Evolutionary conservation across 1,140 invertebrate species (phyloP).

Genomic region (Microplitis mediator): DNA sequence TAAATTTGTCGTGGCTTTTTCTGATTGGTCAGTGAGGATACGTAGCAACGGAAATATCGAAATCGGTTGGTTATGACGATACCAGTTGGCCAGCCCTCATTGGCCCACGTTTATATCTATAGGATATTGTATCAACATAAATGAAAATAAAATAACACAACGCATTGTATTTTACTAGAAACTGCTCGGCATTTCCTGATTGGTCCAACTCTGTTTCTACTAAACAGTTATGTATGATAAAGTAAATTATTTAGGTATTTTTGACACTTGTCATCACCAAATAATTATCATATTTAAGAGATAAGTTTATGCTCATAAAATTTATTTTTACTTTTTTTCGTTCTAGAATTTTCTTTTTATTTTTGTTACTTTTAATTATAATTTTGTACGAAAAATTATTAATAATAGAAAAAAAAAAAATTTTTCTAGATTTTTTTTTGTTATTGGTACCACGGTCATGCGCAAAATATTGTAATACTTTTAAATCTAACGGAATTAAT

Average conservation of each 20-base stretch:
- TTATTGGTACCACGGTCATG: too few species aligned
- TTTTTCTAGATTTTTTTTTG: too few species aligned
- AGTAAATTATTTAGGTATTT: constrained; percentile 1
- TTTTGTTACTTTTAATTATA: too few species aligned
- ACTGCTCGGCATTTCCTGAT: constrained; percentile 26
- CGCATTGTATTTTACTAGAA: constrained; percentile 27
- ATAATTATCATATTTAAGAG: not conserved
- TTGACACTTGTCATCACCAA: not conserved
- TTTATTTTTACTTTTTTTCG: not conserved
- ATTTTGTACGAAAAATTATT: too few species aligned
- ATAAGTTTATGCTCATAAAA: not conserved
- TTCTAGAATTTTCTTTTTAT: too few species aligned
- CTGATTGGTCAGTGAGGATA: constrained; percentile 56
- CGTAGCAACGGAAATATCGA: constrained; percentile 43
- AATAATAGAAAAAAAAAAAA: too few species aligned
- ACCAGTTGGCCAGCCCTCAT: constrained; percentile 60
- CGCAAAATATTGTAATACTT: too few species aligned
- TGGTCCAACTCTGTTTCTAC: not conserved
- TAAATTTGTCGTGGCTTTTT: constrained; percentile 60
- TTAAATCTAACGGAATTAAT: too few species aligned
- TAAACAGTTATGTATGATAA: not conserved
- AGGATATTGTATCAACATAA: not conserved
- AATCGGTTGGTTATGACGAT: constrained; percentile 44
- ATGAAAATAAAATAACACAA: constrained; percentile 3
- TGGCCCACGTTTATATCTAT: constrained; percentile 62